phyloP scores from a whole-genome alignment of 2,113 vertebrate species.

The Oreochromis tanganicae region DNA sequence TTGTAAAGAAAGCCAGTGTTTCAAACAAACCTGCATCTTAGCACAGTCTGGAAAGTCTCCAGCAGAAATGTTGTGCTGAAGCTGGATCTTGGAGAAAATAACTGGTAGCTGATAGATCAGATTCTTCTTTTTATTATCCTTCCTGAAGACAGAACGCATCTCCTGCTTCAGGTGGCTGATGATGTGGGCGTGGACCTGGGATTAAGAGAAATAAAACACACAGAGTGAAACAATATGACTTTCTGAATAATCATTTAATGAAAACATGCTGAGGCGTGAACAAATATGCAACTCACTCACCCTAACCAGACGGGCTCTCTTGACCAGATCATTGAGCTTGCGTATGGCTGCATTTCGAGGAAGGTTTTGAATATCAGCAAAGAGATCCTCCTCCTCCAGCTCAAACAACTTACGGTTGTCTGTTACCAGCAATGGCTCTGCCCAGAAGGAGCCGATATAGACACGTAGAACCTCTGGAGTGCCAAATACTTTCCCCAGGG shows the following conservation, averaged over 20 bases:
- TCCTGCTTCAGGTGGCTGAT: constrained; percentile 88
- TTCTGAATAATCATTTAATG: not conserved
- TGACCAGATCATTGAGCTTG: constrained; percentile 91
- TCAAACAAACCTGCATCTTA: constrained; percentile 85
- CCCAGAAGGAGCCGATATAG: constrained; percentile 94
- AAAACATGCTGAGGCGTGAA: not conserved
- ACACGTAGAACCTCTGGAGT: constrained; percentile 90
- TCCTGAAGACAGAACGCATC: constrained; percentile 89
- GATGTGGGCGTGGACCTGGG: constrained; percentile 88
- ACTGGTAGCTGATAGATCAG: constrained; percentile 85
- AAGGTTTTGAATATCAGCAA: constrained; percentile 87
- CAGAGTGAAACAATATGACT: not conserved
- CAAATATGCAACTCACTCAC: constrained; percentile 58
- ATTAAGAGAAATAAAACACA: not conserved
- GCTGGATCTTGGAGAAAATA: constrained; percentile 87
- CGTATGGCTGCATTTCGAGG: constrained; percentile 85
- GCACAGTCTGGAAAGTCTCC: constrained; percentile 88
- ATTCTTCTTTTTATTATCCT: constrained; percentile 90
- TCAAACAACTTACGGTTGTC: constrained; percentile 88
- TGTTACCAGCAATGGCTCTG: constrained; percentile 82
- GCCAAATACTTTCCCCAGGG: constrained; percentile 87
- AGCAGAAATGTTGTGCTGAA: constrained; percentile 86
- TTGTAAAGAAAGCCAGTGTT: not conserved
- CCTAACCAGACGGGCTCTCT: constrained; percentile 85
- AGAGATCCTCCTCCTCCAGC: constrained; percentile 89